Evolutionary conservation across 2,888 invertebrate species (phyloP).

Genomic region (Tenodera sinensis): DNA sequence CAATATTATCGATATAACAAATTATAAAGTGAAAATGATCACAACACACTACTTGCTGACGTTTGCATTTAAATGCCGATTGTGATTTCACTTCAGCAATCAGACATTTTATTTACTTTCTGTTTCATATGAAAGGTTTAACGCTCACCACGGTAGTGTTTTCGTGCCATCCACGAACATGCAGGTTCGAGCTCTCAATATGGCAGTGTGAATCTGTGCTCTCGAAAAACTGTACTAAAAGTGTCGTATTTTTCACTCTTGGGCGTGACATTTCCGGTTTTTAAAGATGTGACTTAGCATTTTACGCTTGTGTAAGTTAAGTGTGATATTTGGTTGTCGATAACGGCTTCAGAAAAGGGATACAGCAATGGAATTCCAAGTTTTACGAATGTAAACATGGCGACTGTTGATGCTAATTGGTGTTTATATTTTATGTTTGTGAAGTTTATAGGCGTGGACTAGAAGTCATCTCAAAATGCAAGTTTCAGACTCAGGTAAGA

Average conservation of each 20-base stretch:
- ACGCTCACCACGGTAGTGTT: background rate
- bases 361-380: constrained; percentile 14
- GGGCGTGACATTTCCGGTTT: background rate
- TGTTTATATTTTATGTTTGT: constrained; percentile 28
- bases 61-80: background rate
- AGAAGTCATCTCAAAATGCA: constrained; percentile 24
- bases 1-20: too few species aligned
- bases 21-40: too few species aligned
- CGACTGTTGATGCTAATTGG: constrained; percentile 28
- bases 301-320: background rate
- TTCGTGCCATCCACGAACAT: background rate
- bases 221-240: background rate
- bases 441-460: constrained; percentile 4
- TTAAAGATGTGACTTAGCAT: background rate
- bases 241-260: background rate
- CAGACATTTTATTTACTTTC: background rate
- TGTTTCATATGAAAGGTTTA: background rate
- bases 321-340: background rate
- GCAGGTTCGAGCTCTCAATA: background rate
- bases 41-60: too few species aligned
- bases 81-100: background rate
- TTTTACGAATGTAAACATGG: constrained; percentile 32
- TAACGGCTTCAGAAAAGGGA: background rate
- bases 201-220: constrained; percentile 8
- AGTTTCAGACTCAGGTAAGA: constrained; percentile 28